Evolutionary conservation across 1,140 invertebrate genomes (phyloP).

Genomic region (Procambarus clarkii): DNA sequence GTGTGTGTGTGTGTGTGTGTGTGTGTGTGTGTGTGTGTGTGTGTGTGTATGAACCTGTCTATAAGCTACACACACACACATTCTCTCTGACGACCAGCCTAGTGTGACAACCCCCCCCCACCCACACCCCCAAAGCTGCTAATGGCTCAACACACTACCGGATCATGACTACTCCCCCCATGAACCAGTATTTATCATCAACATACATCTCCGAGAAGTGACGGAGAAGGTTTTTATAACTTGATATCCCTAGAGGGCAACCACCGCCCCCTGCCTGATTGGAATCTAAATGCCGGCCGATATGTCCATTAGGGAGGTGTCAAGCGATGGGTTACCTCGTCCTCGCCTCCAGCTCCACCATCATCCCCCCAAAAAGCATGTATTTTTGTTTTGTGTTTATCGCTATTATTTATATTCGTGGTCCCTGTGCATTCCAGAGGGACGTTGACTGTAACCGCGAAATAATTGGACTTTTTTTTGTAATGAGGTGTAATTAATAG

Average conservation of each 20-base stretch:
- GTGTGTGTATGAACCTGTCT: background rate
- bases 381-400: background rate
- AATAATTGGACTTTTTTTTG: too few species aligned
- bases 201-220: background rate
- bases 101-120: background rate
- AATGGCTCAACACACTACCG: background rate
- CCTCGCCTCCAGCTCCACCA: background rate
- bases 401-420: too few species aligned
- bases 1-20: too few species aligned
- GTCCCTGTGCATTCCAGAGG: too few species aligned
- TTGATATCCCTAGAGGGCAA: background rate
- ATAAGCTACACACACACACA: too few species aligned
- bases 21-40: background rate
- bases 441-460: too few species aligned
- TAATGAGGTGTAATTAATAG: too few species aligned
- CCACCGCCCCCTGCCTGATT: background rate
- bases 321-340: background rate
- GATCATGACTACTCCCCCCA: background rate
- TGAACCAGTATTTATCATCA: background rate
- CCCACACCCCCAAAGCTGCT: background rate
- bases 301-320: conserved; percentile 6
- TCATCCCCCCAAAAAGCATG: background rate
- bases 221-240: conserved; percentile 3
- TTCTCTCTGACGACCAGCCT: background rate
- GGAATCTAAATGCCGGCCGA: background rate